A percentile compares a stretch with the other conserved stretches of the same genome.
phyloP scores from a whole-genome alignment of 1,140 invertebrate species.

The Gryon sp. region DNA sequence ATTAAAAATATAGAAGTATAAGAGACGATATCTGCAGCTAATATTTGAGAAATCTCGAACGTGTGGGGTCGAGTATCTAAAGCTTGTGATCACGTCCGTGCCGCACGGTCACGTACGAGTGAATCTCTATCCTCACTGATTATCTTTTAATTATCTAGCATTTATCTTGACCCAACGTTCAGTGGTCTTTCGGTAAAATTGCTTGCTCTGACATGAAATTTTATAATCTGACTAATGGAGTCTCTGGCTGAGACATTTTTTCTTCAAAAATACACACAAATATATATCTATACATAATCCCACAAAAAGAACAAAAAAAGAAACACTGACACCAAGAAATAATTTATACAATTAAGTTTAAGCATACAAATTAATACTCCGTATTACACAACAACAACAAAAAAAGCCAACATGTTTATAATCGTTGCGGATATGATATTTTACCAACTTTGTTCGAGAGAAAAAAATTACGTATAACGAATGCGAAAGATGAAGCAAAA shows the following conservation, averaged over 20 bases:
- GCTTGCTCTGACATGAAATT: constrained; percentile 32
- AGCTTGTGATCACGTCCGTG: constrained; percentile 35
- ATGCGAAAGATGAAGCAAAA: too few relatives aligned
- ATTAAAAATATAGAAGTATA: constrained; percentile 21
- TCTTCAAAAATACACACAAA: too few relatives aligned
- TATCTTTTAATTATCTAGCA: constrained; percentile 63
- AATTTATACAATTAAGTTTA: too few relatives aligned
- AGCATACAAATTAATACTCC: too few relatives aligned
- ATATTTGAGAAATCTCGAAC: constrained; percentile 30
- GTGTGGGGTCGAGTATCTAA: constrained; percentile 39
- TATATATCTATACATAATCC: too few relatives aligned
- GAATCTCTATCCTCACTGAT: constrained; percentile 51
- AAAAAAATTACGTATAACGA: too few relatives aligned
- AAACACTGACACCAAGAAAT: too few relatives aligned
- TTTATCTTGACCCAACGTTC: constrained; percentile 34
- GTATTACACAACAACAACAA: too few relatives aligned
- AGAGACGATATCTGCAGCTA: constrained; percentile 9
- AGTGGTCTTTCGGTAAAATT: constrained; percentile 23
- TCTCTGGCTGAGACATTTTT: constrained; percentile 8
- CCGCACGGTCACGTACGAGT: constrained; percentile 51
- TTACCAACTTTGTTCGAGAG: too few relatives aligned
- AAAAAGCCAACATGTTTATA: too few relatives aligned
- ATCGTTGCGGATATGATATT: too few relatives aligned
- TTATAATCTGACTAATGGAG: constrained; percentile 26
- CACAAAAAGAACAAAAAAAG: too few relatives aligned